phyloP scores from a whole-genome alignment of 2,888 invertebrate genomes.

The Mesoligia furuncula region DNA sequence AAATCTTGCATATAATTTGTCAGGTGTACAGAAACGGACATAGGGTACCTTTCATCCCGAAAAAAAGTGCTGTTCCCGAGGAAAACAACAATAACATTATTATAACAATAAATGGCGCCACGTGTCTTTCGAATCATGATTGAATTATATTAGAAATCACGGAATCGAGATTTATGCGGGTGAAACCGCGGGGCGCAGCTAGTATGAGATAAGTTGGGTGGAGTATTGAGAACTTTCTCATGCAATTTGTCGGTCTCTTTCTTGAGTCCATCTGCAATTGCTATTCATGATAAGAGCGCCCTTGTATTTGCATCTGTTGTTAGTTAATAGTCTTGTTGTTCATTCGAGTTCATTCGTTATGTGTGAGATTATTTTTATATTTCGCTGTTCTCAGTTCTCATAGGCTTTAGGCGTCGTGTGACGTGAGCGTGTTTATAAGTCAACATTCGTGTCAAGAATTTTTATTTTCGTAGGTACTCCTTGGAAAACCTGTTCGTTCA shows the following conservation, averaged over 20 bases:
- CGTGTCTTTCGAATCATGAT: too few relatives aligned
- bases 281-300: constrained; percentile 39
- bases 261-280: constrained; percentile 37
- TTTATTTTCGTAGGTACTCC: background rate
- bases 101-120: too few relatives aligned
- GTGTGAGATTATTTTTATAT: constrained; percentile 19
- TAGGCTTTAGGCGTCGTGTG: background rate
- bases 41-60: too few relatives aligned
- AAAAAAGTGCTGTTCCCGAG: too few relatives aligned
- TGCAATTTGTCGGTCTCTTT: constrained; percentile 42
- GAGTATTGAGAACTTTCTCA: constrained; percentile 46
- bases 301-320: constrained; percentile 55
- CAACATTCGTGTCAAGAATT: background rate
- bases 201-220: background rate
- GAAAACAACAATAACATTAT: too few relatives aligned
- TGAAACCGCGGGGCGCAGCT: too few relatives aligned
- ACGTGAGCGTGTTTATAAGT: constrained; percentile 5
- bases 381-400: constrained; percentile 22
- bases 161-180: too few relatives aligned
- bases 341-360: constrained; percentile 15
- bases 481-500: background rate
- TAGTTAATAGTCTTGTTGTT: constrained; percentile 50
- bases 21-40: too few relatives aligned
- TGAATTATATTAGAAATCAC: too few relatives aligned
- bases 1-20: too few relatives aligned